These are phyloP conservation scores for Minunthozetes semirufus DNA, from an alignment of 2,888 invertebrate genomes.

Conservation along the genomic window DNA sequence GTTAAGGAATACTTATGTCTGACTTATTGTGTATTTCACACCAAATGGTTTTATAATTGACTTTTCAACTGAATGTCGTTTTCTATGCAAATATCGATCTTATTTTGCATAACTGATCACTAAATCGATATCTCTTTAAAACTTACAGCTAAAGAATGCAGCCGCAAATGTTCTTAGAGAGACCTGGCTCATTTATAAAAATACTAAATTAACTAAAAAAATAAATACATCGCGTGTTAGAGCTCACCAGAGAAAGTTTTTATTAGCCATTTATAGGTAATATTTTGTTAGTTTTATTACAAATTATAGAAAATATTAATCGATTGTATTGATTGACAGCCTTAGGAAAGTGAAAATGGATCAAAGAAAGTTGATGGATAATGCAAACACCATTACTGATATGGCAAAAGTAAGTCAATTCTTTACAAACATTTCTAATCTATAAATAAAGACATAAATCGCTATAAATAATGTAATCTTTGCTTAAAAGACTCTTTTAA, in stretches of 20 bases:
- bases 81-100: too few species aligned
- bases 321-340: constrained; percentile 53
- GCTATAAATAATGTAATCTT: too few species aligned
- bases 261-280: constrained; percentile 99
- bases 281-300: neutral
- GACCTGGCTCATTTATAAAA: constrained; percentile 99
- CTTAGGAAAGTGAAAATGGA: constrained; percentile 99
- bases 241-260: constrained; percentile 97
- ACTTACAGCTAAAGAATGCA: constrained; percentile 87
- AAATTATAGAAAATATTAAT: neutral
- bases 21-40: too few species aligned
- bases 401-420: constrained; percentile 85
- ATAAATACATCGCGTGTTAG: constrained; percentile 92
- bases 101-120: too few species aligned
- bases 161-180: constrained; percentile 98
- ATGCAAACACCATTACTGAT: constrained; percentile 96
- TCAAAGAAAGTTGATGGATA: constrained; percentile 98
- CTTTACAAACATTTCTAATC: neutral
- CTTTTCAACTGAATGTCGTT: too few species aligned
- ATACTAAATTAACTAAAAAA: constrained; percentile 94
- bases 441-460: too few species aligned
- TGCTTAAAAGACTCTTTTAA: too few species aligned
- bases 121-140: too few species aligned
- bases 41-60: too few species aligned
- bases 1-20: too few species aligned